Evolutionary conservation across 2,797 vertebrate genomes (phyloP).

Genomic region (Anolis apletophallus): DNA sequence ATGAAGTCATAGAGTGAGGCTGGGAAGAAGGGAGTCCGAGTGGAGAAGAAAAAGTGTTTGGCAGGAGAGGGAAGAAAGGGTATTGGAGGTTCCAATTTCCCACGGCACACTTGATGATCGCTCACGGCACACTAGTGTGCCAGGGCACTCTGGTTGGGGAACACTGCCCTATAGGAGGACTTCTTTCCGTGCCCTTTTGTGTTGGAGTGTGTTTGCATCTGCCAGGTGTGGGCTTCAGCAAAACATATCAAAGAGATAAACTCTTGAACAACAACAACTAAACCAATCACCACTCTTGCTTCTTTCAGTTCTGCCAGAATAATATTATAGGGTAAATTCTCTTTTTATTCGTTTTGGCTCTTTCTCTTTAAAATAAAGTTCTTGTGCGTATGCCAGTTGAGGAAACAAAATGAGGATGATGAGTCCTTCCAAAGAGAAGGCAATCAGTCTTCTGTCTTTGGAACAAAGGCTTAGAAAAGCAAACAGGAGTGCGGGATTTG

Average conservation of each 20-base stretch:
- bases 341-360: too few species aligned
- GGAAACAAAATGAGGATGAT: neutral
- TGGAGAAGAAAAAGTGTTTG: too few species aligned
- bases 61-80: too few species aligned
- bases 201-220: neutral
- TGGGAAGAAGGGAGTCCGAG: too few species aligned
- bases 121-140: too few species aligned
- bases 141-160: too few species aligned
- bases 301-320: neutral
- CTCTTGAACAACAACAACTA: neutral
- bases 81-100: too few species aligned
- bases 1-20: too few species aligned
- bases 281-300: neutral
- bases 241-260: neutral
- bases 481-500: neutral
- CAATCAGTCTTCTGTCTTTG: slow-evolving; percentile 14
- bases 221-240: neutral
- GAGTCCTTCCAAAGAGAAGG: neutral
- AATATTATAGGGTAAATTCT: neutral
- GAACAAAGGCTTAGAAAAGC: neutral
- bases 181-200: neutral
- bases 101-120: too few species aligned
- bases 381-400: neutral
- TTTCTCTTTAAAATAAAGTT: neutral
- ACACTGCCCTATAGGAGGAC: too few species aligned